phyloP scores from a whole-genome alignment of 2,113 vertebrate species.

The Dasyornis broadbenti region DNA sequence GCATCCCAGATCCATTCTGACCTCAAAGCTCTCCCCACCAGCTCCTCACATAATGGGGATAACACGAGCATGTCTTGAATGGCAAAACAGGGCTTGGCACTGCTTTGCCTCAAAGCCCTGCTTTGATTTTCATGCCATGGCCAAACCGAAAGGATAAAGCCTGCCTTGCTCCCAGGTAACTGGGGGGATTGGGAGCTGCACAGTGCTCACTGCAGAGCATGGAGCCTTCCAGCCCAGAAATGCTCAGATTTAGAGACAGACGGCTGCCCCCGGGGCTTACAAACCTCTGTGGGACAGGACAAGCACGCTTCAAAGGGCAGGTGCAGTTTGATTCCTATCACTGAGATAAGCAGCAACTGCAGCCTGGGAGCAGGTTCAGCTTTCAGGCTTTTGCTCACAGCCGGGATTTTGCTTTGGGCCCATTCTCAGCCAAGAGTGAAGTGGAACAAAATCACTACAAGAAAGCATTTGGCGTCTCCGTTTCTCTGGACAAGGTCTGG shows the following conservation, averaged over 20 bases:
- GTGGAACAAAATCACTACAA: conserved; percentile 16
- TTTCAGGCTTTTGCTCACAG: background rate
- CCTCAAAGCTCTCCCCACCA: background rate
- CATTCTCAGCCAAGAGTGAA: conserved; percentile 5
- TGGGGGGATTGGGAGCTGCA: rapidly evolving
- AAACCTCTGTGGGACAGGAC: background rate
- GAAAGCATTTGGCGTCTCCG: background rate
- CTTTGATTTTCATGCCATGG: background rate
- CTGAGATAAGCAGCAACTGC: background rate
- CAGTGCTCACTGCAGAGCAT: background rate
- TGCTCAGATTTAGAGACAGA: background rate
- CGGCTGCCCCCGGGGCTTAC: background rate
- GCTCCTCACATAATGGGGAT: rapidly evolving
- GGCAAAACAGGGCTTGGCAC: background rate
- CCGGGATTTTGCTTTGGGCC: conserved; percentile 5
- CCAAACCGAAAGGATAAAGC: rapidly evolving
- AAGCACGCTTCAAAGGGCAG: background rate
- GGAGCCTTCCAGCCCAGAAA: background rate
- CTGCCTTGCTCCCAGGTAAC: background rate
- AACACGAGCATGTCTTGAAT: rapidly evolving
- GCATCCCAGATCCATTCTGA: background rate
- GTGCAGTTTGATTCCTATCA: background rate
- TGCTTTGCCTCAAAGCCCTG: background rate
- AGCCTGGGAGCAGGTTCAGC: background rate
- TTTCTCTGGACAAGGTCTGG: conserved; percentile 16